Evolutionary conservation across 2,113 vertebrate genomes (phyloP).

Genomic region (Lonchura striata): DNA sequence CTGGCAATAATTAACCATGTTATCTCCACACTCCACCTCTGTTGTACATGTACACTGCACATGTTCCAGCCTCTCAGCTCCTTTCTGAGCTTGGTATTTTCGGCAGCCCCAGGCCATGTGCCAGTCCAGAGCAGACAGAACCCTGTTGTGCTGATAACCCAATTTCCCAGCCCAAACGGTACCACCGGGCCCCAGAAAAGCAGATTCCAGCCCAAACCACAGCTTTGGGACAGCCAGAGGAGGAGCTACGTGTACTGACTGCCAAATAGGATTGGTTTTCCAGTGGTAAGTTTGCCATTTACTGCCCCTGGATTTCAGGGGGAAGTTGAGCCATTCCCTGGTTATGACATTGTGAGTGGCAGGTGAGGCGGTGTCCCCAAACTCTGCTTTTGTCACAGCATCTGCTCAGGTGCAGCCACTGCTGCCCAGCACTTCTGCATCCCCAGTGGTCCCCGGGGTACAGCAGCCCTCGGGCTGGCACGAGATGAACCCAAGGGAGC

Average conservation of each 20-base stretch:
- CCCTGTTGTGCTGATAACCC: not conserved
- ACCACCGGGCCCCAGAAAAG: not conserved
- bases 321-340: not conserved
- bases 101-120: accelerated
- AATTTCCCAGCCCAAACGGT: not conserved
- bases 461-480: too few relatives aligned
- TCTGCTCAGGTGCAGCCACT: not conserved
- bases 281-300: not conserved
- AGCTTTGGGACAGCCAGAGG: not conserved
- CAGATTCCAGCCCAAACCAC: not conserved
- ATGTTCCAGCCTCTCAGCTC: not conserved
- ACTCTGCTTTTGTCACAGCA: not conserved
- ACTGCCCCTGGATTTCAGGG: not conserved
- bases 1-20: slow-evolving; percentile 27
- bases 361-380: accelerated
- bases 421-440: not conserved
- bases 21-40: not conserved
- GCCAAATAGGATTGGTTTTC: not conserved
- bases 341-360: accelerated
- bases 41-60: not conserved
- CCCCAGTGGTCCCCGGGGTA: accelerated
- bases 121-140: not conserved
- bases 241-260: not conserved
- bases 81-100: not conserved
- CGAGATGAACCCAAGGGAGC: too few relatives aligned